These are phyloP conservation scores for Anticlea derivata DNA, from an alignment of 2,888 invertebrate species.

Conservation along the genomic window DNA sequence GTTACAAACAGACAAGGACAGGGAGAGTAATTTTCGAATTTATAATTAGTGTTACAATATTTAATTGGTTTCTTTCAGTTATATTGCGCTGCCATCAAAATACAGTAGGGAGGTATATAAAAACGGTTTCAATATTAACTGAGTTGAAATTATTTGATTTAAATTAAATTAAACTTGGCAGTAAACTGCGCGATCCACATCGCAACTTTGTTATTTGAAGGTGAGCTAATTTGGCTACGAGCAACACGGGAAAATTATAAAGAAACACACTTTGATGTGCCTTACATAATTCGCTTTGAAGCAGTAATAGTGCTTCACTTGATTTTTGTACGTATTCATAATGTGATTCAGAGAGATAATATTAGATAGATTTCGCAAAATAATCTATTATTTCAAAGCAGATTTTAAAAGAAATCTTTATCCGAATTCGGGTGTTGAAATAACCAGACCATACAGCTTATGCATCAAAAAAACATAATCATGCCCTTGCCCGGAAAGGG, in stretches of 20 bases:
- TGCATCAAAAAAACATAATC: background rate
- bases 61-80: background rate
- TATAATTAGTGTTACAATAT: background rate
- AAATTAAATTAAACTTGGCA: constrained; percentile 12
- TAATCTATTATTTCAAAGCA: too few species aligned
- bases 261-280: constrained; percentile 8
- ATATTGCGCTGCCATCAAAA: background rate
- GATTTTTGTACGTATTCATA: too few species aligned
- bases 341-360: background rate
- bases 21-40: too few species aligned
- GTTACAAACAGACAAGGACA: too few species aligned
- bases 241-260: constrained; percentile 16
- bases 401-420: too few species aligned
- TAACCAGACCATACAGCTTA: constrained; percentile 6
- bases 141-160: background rate
- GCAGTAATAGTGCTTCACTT: background rate
- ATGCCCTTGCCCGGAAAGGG: too few species aligned
- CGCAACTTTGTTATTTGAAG: constrained; percentile 14
- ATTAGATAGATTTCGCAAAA: too few species aligned
- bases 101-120: background rate
- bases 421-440: background rate
- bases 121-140: background rate
- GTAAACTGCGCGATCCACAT: constrained; percentile 17
- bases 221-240: constrained; percentile 11
- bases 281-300: constrained; percentile 13